Conservation (phyloP, 2,888 invertebrate genomes). For the Antheraea assamensis region DNA sequence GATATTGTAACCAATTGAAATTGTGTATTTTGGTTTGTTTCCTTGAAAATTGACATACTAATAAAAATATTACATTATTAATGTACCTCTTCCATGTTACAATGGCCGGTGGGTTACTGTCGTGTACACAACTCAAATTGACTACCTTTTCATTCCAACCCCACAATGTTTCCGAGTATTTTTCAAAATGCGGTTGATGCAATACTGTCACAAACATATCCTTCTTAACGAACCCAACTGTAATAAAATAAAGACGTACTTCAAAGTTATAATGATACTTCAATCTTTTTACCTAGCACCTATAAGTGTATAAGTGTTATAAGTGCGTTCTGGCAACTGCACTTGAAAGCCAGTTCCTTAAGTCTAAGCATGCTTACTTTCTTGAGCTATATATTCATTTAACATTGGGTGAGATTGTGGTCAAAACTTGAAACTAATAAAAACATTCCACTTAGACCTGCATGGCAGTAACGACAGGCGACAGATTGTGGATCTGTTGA, state of each 20-base stretch:
- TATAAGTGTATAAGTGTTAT: too few relatives aligned
- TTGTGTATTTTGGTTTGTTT: neutral
- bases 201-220: constrained; percentile 55
- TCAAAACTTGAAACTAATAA: too few relatives aligned
- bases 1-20: neutral
- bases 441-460: too few relatives aligned
- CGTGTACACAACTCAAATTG: constrained; percentile 58
- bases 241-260: neutral
- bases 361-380: too few relatives aligned
- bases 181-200: constrained; percentile 57
- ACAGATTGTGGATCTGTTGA: too few relatives aligned
- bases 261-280: neutral
- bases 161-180: constrained; percentile 49
- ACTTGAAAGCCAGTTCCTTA: too few relatives aligned
- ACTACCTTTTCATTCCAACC: constrained; percentile 59
- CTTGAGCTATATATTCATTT: too few relatives aligned
- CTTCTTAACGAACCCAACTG: constrained; percentile 47
- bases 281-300: neutral
- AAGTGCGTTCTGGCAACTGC: too few relatives aligned
- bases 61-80: neutral
- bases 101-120: constrained; percentile 59
- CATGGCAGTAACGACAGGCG: too few relatives aligned
- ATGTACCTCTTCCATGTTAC: constrained; percentile 61
- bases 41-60: neutral
- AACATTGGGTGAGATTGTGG: too few relatives aligned